A percentile compares a stretch with the other conserved stretches of the same genome.
These are phyloP conservation scores for Rhagologus leucostigma DNA, from an alignment of 2,113 vertebrate genomes.

Conservation along the genomic window DNA sequence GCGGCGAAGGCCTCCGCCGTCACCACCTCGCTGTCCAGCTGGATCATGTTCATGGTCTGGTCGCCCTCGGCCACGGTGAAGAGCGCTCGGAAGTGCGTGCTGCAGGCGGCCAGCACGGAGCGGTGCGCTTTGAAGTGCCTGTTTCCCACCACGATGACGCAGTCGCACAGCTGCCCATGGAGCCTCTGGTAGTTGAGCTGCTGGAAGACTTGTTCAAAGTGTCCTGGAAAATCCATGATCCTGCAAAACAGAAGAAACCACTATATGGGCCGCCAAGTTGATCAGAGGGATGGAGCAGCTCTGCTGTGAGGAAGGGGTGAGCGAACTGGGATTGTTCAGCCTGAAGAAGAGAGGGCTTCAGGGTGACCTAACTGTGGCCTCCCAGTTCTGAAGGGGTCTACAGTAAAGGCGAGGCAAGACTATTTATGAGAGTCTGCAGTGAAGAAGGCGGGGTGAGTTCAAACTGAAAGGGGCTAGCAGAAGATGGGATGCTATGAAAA, in stretches of 20 bases:
- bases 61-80: constrained; percentile 94
- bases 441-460: too few species aligned
- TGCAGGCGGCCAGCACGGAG: constrained; percentile 92
- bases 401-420: not conserved
- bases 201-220: constrained; percentile 97
- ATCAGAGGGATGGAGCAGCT: too few species aligned
- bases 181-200: constrained; percentile 95
- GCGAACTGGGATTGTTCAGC: rapidly evolving
- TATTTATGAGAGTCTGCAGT: not conserved
- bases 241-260: constrained; percentile 44
- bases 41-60: constrained; percentile 94
- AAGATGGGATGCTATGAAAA: not conserved
- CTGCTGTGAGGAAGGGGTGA: not conserved
- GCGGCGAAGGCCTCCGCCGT: constrained; percentile 95
- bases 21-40: constrained; percentile 95
- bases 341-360: too few species aligned
- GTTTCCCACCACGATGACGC: constrained; percentile 91
- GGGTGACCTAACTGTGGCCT: too few species aligned
- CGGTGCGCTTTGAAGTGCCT: constrained; percentile 96
- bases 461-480: rapidly evolving
- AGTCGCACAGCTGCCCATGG: constrained; percentile 94
- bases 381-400: too few species aligned
- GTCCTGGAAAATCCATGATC: constrained; percentile 97
- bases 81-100: constrained; percentile 93
- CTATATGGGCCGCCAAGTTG: rapidly evolving